Evolutionary conservation across 2,113 vertebrate species (phyloP).

Genomic region (Hymenochirus boettgeri): DNA sequence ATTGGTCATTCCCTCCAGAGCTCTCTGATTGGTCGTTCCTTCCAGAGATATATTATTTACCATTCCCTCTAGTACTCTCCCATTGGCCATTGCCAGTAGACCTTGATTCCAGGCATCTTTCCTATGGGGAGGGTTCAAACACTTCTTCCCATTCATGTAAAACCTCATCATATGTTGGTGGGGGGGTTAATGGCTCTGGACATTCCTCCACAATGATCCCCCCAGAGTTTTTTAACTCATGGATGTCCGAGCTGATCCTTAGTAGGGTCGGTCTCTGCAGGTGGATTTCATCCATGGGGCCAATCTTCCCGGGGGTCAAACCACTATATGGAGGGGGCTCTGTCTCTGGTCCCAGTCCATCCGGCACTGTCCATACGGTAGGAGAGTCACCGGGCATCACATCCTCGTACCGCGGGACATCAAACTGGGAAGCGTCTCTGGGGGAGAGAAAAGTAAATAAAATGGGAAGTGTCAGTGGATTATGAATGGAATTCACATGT

Average conservation of each 20-base stretch:
- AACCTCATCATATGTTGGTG: constrained; percentile 10
- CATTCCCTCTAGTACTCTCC: too few species aligned
- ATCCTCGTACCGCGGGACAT: constrained; percentile 28
- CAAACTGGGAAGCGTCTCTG: constrained; percentile 1
- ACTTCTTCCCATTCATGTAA: constrained; percentile 9
- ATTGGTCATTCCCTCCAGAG: too few species aligned
- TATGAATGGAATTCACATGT: too few species aligned
- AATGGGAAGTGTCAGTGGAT: too few species aligned
- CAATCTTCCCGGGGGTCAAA: background rate
- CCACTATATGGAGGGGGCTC: constrained; percentile 25
- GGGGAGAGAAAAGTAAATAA: background rate
- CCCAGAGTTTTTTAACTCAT: constrained; percentile 14
- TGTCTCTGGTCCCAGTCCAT: constrained; percentile 2
- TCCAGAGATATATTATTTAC: too few species aligned
- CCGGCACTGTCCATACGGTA: constrained; percentile 20
- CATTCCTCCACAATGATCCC: background rate
- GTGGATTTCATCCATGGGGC: background rate
- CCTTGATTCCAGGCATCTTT: too few species aligned
- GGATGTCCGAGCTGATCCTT: constrained; percentile 30
- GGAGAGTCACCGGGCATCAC: constrained; percentile 7
- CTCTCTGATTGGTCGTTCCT: too few species aligned
- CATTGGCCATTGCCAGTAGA: too few species aligned
- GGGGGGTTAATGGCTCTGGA: constrained; percentile 28
- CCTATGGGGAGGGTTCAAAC: too few species aligned
- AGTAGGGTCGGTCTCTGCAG: constrained; percentile 12